Percentiles rank a stretch among this genome's conserved stretches.
phyloP scores from a whole-genome alignment of 2,113 vertebrate genomes.

The Thalassarche chlororhynchos region DNA sequence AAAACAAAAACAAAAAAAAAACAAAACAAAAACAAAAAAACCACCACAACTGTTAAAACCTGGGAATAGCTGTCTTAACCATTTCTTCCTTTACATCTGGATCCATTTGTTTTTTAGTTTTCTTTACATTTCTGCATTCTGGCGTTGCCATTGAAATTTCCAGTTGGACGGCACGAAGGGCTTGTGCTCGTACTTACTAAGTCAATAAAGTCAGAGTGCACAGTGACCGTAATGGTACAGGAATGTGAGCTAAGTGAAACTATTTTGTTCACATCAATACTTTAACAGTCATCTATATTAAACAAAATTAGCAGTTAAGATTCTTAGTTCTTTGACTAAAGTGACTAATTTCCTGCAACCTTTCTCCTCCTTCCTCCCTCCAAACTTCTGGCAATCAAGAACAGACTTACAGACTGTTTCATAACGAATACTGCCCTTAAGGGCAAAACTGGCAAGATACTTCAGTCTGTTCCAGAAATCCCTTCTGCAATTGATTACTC shows the following conservation, averaged over 20 bases:
- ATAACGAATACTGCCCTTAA: not conserved
- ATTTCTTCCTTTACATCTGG: not conserved
- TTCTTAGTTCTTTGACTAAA: not conserved
- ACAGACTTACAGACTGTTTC: not conserved
- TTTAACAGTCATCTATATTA: not conserved
- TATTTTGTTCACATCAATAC: not conserved
- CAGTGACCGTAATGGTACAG: not conserved
- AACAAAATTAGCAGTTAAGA: not conserved
- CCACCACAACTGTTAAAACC: not conserved
- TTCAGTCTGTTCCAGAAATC: conserved; percentile 24
- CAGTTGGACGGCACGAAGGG: not conserved
- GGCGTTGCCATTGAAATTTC: not conserved
- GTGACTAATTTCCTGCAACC: conserved; percentile 40
- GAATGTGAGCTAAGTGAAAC: not conserved
- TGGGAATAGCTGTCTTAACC: not conserved
- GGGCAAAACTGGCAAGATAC: not conserved
- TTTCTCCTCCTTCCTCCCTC: conserved; percentile 31
- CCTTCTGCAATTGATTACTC: conserved; percentile 21
- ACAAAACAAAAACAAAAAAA: not conserved
- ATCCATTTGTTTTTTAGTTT: not conserved
- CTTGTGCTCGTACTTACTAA: not conserved
- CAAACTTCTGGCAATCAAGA: conserved; percentile 12
- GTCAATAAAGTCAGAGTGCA: not conserved
- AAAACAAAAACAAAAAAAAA: not conserved
- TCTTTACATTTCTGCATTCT: not conserved